Base-by-base conservation (phyloP, 2,888 invertebrate species). In the Brenthis daphne region DNA sequence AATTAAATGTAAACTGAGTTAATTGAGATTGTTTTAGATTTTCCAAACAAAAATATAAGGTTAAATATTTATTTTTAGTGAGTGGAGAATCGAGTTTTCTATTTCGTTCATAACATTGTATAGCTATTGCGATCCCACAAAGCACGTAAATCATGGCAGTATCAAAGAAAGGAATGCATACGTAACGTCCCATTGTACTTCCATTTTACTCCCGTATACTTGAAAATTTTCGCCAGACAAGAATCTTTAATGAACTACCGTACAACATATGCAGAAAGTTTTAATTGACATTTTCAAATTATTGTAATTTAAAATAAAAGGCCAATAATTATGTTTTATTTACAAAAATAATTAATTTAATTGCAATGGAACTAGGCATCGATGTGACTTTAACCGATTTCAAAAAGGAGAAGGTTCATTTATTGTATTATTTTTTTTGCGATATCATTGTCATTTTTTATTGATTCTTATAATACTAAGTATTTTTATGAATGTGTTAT, bases 161-260 rank as follows among this genome's bases (percentile, higher is more conserved):
- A n/a, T 29, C 24, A 60, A 60, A 60, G 60, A 60, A 29, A 29
- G 50, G 50, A 60, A 60, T 29, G 60, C 60, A 60, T 29, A 16
- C 60, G 48, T 50, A n/a, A 60, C 50, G n/a, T 29, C 29, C 58
- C 50, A 50, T 29, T 60, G 48, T n/a, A 50, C 48, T 60, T 60
- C 5, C 14, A 29, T 48, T 58, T 58, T 58, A 24, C 29, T 60
- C n/a, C 50, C n/a, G 14, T 60, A 14, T 60, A 48, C 48, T 50
- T 48, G 48, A 48, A 24, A 24, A 3, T 58, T 48, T 24, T 58
- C 43, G 24, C 48, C 11, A 0, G 3, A 58, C n/a, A 48, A n/a
- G 48, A 60, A 24, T 57, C 48, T 60, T 29, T 4, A 29, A 60
- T 29, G 12, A 37, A 37, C 14, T 57, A 24, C 24, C 24, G n/a